A percentile compares a stretch with the other conserved stretches of the same genome.
phyloP scores from a whole-genome alignment of 2,797 vertebrate species.

The Distichodus sexfasciatus region DNA sequence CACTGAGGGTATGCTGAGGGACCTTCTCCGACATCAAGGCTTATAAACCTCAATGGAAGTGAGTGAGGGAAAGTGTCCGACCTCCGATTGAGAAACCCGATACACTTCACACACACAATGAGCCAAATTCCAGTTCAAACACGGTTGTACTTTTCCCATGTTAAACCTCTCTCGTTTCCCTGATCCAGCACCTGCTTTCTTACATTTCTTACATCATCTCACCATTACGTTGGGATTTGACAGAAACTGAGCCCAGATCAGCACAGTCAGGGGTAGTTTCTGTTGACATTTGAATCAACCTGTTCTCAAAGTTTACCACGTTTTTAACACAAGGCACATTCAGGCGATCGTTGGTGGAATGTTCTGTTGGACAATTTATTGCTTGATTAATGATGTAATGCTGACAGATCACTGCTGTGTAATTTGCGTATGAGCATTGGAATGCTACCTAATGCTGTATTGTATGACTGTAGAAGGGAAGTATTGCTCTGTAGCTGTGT shows the following conservation, averaged over 20 bases:
- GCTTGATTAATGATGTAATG: no score
- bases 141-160: background rate
- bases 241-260: slow-evolving; percentile 20
- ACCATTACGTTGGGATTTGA: background rate
- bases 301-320: no score
- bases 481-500: no score
- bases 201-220: background rate
- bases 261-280: slow-evolving; percentile 6
- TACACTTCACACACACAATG: slow-evolving; percentile 8
- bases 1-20: background rate
- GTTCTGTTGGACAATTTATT: no score
- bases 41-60: slow-evolving; percentile 8
- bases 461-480: no score
- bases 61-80: slow-evolving; percentile 4
- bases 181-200: background rate
- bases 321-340: no score
- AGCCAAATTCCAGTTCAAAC: slow-evolving; percentile 8
- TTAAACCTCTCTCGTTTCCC: slow-evolving; percentile 3
- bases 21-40: slow-evolving; percentile 62
- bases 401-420: no score
- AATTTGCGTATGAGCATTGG: no score
- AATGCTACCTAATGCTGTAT: no score
- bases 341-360: no score
- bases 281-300: background rate
- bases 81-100: slow-evolving; percentile 14